phyloP scores from a whole-genome alignment of 2,797 vertebrate genomes.

The Amphiprion clarkii region DNA sequence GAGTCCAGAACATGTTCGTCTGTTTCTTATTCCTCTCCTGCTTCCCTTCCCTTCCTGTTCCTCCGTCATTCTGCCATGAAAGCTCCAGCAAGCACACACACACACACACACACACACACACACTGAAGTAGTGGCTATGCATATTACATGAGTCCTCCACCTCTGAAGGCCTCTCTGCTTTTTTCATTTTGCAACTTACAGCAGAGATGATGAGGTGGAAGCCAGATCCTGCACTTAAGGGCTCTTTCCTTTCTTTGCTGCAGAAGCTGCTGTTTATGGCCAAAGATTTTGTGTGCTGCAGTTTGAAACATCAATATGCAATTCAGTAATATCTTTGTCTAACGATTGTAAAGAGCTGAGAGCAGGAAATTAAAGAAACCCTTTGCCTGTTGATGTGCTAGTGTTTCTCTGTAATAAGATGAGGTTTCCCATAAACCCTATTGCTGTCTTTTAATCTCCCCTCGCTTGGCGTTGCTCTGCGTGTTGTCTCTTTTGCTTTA shows the following conservation, averaged over 20 bases:
- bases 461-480: background rate
- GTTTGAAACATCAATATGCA: slow-evolving; percentile 39
- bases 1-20: slow-evolving; percentile 41
- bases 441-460: slow-evolving; percentile 19
- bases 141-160: slow-evolving; percentile 82
- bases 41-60: slow-evolving; percentile 50
- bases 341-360: slow-evolving; percentile 38
- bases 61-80: slow-evolving; percentile 68
- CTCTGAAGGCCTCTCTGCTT: slow-evolving; percentile 73
- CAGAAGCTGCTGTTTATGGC: slow-evolving; percentile 44
- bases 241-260: slow-evolving; percentile 43
- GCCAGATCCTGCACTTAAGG: slow-evolving; percentile 63
- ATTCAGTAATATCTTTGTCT: slow-evolving; percentile 32
- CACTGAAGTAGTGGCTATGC: slow-evolving; percentile 67
- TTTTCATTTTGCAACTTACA: slow-evolving; percentile 69
- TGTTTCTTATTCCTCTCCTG: slow-evolving; percentile 66
- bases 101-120: slow-evolving; percentile 50
- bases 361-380: slow-evolving; percentile 43
- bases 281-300: slow-evolving; percentile 21
- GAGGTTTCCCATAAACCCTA: background rate
- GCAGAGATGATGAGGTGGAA: slow-evolving; percentile 71
- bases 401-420: slow-evolving; percentile 17
- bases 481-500: background rate
- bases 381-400: slow-evolving; percentile 16
- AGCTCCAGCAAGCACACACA: slow-evolving; percentile 34